Base-by-base conservation (phyloP, 2,888 invertebrate genomes). In the Caradrina kadenii region DNA sequence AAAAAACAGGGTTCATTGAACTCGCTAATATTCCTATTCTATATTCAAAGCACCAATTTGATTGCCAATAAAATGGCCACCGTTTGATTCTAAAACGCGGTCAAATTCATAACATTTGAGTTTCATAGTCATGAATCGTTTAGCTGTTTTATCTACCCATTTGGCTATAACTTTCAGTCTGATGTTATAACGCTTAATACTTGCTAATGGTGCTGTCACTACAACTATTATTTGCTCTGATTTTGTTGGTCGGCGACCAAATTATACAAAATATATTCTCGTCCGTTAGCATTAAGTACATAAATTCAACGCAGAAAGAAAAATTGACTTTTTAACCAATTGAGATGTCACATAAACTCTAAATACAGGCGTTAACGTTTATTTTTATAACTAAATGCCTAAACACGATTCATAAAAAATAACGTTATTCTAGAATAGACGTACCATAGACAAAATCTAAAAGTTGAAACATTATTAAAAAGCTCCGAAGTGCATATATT, bases 21-120 rank as follows among this genome's bases (percentile, higher is more conserved):
- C 76, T 54, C 39, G 56, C 39, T 73, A 49, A 63, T 62, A 66
- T 63, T 61, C 39, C 19, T 21, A 79, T 66, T 76, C 62, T 59
- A 66, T 62, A 76, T 78, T 78, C 78, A 63, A 73, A 73, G 22
- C 76, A 79, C 54, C 63, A 78, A 71, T 74, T 71, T 78, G 31
- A 64, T 78, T 61, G 78, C 45, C 75, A 53, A 72, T 78, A 72
- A 78, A 75, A 75, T 64, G 53, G 66, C 54, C 31, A 53, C 31
- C 31, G 21, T 53, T 53, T 48, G 72, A 56, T 60, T 55, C 42
- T 48, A 54, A 59, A 65, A 64, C 58, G 61, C 79, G 66, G 73
- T 79, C 67, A 79, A 52, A 72, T 78, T 65, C 54, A 73, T 76
- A 62, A 77, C 42, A 61, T 72, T 72, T 55, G 2, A 22, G 59